Percentiles rank a stretch among this genome's conserved stretches.
phyloP scores from a whole-genome alignment of 2,113 vertebrate genomes.

The Clarias gariepinus region DNA sequence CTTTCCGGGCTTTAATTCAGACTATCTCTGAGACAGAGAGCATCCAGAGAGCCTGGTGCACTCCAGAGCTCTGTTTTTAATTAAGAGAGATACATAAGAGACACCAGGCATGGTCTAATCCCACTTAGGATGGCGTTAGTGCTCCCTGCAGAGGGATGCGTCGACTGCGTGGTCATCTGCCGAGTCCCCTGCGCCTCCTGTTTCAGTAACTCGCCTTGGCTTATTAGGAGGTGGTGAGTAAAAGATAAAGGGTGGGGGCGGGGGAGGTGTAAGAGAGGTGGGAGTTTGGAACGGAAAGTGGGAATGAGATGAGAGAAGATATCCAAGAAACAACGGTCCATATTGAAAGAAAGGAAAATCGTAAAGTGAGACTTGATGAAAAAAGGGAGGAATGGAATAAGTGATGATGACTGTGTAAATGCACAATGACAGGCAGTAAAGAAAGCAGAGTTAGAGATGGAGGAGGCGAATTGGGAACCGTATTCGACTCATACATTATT shows the following conservation, averaged over 20 bases:
- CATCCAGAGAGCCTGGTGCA: conserved; percentile 16
- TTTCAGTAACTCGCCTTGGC: conserved; percentile 39
- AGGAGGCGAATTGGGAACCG: conserved; percentile 30
- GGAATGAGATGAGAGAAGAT: conserved; percentile 28
- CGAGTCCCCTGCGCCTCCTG: neutral
- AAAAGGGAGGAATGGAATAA: neutral
- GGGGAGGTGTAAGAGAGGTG: conserved; percentile 6
- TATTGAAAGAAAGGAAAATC: neutral
- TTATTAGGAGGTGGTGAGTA: conserved; percentile 41
- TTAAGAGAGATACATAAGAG: conserved; percentile 44
- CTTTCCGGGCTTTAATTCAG: conserved; percentile 28
- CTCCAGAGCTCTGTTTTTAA: conserved; percentile 43
- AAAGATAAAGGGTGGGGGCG: neutral
- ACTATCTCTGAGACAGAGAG: neutral
- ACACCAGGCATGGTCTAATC: conserved; percentile 34
- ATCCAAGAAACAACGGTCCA: neutral
- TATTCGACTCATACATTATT: conserved; percentile 62
- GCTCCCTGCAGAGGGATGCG: conserved; percentile 30
- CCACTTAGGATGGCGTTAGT: conserved; percentile 36
- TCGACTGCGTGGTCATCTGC: conserved; percentile 6
- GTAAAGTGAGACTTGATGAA: neutral
- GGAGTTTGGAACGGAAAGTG: conserved; percentile 10
- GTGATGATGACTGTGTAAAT: conserved; percentile 4
- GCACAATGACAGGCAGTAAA: conserved; percentile 11
- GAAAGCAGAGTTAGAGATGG: neutral